phyloP scores from a whole-genome alignment of 1,140 invertebrate genomes.

The Dryas iulia region DNA sequence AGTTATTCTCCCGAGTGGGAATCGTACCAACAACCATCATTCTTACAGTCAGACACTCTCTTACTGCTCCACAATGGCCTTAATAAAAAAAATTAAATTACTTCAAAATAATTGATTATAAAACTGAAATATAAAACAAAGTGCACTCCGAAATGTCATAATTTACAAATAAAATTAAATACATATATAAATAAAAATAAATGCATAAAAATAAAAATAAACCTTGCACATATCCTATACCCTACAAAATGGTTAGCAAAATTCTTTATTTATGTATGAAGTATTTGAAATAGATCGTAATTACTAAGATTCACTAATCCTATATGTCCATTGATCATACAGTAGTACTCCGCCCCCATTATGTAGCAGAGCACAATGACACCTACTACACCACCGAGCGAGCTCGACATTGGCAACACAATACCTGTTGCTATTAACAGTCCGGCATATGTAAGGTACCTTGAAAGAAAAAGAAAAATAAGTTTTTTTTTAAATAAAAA shows the following conservation, averaged over 20 bases:
- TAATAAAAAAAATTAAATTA: too few species aligned
- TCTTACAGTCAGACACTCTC: too few species aligned
- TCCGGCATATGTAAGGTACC: slow-evolving; percentile 90
- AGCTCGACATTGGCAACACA: slow-evolving; percentile 86
- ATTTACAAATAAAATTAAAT: not conserved
- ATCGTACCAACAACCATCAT: too few species aligned
- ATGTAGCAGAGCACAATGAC: slow-evolving; percentile 88
- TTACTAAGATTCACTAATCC: slow-evolving; percentile 62
- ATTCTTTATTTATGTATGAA: slow-evolving; percentile 11
- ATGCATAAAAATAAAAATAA: not conserved
- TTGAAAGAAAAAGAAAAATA: slow-evolving; percentile 43
- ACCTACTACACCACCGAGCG: slow-evolving; percentile 87
- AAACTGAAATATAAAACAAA: not conserved
- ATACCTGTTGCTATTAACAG: slow-evolving; percentile 89
- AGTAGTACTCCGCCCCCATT: slow-evolving; percentile 86
- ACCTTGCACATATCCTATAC: not conserved
- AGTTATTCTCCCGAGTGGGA: too few species aligned
- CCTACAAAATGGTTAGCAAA: slow-evolving; percentile 4
- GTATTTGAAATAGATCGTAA: slow-evolving; percentile 57
- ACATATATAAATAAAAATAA: not conserved
- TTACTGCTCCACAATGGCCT: too few species aligned
- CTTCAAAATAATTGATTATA: too few species aligned
- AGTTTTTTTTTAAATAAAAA: too few species aligned
- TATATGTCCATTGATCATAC: slow-evolving; percentile 67
- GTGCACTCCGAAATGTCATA: not conserved